phyloP scores from a whole-genome alignment of 1,140 invertebrate genomes.

The Archivesica marissinica region DNA sequence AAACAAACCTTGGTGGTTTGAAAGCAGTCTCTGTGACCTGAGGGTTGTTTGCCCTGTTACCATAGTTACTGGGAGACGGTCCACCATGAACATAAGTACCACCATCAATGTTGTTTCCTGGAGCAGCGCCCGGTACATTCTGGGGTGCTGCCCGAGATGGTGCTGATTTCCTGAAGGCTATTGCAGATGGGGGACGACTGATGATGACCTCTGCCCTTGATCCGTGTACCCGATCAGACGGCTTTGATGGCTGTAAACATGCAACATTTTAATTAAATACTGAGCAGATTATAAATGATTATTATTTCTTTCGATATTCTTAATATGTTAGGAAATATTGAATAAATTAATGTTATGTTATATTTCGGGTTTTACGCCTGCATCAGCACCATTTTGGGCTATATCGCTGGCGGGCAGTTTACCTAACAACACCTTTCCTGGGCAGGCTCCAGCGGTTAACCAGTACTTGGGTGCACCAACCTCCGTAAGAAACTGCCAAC shows the following conservation, averaged over 20 bases:
- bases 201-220: conserved; percentile 68
- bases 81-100: not conserved
- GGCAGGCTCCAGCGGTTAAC: too few relatives aligned
- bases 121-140: not conserved
- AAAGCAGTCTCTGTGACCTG: not conserved
- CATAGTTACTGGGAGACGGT: not conserved
- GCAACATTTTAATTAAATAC: too few relatives aligned
- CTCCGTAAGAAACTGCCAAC: too few relatives aligned
- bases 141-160: not conserved
- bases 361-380: too few relatives aligned
- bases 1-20: conserved; percentile 18
- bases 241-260: conserved; percentile 71
- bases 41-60: not conserved
- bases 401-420: too few relatives aligned
- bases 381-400: too few relatives aligned
- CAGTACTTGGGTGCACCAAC: too few relatives aligned
- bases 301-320: too few relatives aligned
- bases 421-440: too few relatives aligned
- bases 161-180: not conserved
- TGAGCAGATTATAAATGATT: too few relatives aligned
- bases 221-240: conserved; percentile 67
- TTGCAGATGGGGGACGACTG: conserved; percentile 39
- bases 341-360: too few relatives aligned
- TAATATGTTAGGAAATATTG: too few relatives aligned
- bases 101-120: not conserved